phyloP scores from a whole-genome alignment of 2,113 vertebrate species.

The Calidris pugnax region DNA sequence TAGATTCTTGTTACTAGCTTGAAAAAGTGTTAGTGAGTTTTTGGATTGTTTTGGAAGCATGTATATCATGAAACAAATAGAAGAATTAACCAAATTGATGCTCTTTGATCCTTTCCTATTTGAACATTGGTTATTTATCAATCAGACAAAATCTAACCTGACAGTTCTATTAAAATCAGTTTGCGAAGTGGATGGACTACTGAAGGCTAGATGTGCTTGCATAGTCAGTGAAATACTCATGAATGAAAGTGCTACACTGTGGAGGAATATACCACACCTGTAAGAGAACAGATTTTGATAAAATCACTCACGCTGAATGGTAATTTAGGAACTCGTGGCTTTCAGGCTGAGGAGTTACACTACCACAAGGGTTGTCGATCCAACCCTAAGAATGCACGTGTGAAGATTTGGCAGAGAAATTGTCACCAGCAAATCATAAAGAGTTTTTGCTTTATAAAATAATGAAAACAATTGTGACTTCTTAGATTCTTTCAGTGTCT shows the following conservation, averaged over 20 bases:
- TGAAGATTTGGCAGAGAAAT: background rate
- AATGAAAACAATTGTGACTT: background rate
- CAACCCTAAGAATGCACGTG: rapidly evolving
- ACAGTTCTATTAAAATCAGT: background rate
- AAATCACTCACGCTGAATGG: background rate
- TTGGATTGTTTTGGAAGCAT: background rate
- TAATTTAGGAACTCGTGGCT: background rate
- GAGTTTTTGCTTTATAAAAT: background rate
- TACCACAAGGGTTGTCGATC: background rate
- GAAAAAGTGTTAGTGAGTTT: background rate
- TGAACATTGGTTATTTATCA: background rate
- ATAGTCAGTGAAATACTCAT: background rate
- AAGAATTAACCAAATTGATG: background rate
- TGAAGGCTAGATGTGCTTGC: background rate
- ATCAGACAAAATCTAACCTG: background rate
- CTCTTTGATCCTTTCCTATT: background rate
- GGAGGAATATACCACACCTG: background rate
- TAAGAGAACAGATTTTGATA: background rate
- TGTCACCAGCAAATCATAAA: background rate
- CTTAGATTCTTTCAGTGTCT: background rate
- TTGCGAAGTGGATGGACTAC: background rate
- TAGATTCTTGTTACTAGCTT: background rate
- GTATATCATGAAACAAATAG: background rate
- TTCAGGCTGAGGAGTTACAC: background rate
- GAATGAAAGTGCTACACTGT: background rate